phyloP scores from a whole-genome alignment of 2,888 invertebrate species.

The Cerastoderma edule region DNA sequence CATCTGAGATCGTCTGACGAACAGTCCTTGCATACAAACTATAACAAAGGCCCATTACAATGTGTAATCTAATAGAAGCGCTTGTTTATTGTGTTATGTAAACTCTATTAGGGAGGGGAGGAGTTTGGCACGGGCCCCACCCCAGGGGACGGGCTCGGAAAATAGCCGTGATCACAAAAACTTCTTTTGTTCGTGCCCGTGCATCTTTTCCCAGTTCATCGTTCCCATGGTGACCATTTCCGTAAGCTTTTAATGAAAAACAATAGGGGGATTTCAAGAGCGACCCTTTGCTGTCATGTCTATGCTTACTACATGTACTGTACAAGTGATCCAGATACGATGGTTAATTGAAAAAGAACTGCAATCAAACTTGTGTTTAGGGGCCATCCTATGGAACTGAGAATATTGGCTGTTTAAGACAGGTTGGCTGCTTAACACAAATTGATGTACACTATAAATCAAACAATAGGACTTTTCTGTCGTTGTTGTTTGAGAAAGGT shows the following conservation, averaged over 20 bases:
- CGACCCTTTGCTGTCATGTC: conserved; percentile 7
- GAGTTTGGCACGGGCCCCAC: conserved; percentile 44
- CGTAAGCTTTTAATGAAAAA: conserved; percentile 54
- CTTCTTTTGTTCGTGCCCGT: conserved; percentile 55
- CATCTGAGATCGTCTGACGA: too few relatives aligned
- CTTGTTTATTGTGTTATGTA: conserved; percentile 77
- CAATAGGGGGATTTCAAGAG: conserved; percentile 11
- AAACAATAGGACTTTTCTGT: too few relatives aligned
- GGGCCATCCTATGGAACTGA: too few relatives aligned
- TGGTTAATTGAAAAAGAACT: too few relatives aligned
- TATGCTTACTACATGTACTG: conserved; percentile 5
- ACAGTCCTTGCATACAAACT: too few relatives aligned
- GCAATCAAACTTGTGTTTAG: too few relatives aligned
- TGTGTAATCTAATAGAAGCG: conserved; percentile 69
- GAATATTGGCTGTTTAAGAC: too few relatives aligned
- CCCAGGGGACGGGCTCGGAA: conserved; percentile 4
- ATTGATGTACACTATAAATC: too few relatives aligned
- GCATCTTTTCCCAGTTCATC: conserved; percentile 43
- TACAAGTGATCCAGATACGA: too few relatives aligned
- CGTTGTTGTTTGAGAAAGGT: too few relatives aligned
- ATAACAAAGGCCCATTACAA: too few relatives aligned
- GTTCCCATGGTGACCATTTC: conserved; percentile 40
- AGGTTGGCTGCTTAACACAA: too few relatives aligned
- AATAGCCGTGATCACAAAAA: conserved; percentile 3
- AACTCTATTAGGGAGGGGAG: conserved; percentile 59